Base-by-base conservation (phyloP, 2,797 vertebrate species). In the Heterohyrax brucei region DNA sequence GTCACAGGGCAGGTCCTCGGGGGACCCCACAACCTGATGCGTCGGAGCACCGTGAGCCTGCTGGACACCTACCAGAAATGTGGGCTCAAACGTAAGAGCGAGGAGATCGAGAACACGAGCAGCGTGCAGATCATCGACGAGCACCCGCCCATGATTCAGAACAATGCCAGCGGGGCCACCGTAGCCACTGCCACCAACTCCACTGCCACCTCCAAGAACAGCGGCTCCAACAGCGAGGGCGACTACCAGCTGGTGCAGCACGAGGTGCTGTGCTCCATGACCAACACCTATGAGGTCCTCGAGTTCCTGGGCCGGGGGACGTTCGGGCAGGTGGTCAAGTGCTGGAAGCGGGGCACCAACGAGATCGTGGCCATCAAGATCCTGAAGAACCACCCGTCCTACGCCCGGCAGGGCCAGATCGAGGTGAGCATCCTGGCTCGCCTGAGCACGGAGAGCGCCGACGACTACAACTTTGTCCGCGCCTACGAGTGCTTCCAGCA, bases 341-440 rank as follows among this genome's bases (percentile, higher is more conserved):
- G 99, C 99, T 99, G 99, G 99, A 99, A 99, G 97, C 99, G 99
- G 96, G 99, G 99, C 97, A 99, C 99, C 98, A 99, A 99, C 8
- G 99, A 99, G 98, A 99, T 99, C 18, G 99, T 99, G 98, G 99
- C 99, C n/a, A 99, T 99, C 98, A 99, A 99, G 98, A 99, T 99
- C 98, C 97, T 99, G 50, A 99, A 99, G 98, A 99, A 99, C 98
- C 99, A 99, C 98, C 99, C 99, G 12, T 99, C 99, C 0, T 99
- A 99, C 2, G 99, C 99, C 39, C 99, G 99, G 53, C 99, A 99
- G 98, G 99, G 99, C 92, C 99, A 99, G 98, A 99, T 99, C 7
- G 99, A 99, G 98, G 99, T 99, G 94, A 99, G 99, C 99, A 99
- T 99, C 98, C 98, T 99, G 98, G 99, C 99, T 21, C 99, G 99